Evolutionary conservation across 1,140 invertebrate species (phyloP).

Genomic region (Cardiocondyla obscurior): DNA sequence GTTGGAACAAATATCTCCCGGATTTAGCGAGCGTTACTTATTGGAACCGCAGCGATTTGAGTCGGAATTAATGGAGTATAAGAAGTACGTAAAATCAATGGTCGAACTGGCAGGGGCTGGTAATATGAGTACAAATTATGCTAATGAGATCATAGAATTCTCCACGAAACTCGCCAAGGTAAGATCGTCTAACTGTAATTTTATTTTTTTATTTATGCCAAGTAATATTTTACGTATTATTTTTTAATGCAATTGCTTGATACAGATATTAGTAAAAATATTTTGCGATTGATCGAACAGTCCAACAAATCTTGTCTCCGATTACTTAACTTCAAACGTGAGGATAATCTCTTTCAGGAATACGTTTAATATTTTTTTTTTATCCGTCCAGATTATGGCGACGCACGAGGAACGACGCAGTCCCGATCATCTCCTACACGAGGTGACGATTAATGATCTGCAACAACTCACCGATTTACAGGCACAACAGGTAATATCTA

Average conservation of each 20-base stretch:
- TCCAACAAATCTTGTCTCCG: background rate
- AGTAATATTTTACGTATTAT: background rate
- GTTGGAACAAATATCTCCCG: constrained; percentile 88
- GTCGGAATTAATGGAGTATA: constrained; percentile 86
- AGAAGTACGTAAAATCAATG: constrained; percentile 86
- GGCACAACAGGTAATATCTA: constrained; percentile 77
- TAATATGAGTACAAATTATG: constrained; percentile 84
- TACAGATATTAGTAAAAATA: background rate
- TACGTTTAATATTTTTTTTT: constrained; percentile 57
- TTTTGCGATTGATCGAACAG: background rate
- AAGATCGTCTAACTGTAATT: constrained; percentile 6
- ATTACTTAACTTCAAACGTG: constrained; percentile 17
- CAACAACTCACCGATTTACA: constrained; percentile 82
- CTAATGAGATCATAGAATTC: constrained; percentile 88
- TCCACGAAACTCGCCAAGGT: constrained; percentile 89
- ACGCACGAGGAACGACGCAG: constrained; percentile 89
- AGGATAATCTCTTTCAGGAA: constrained; percentile 29
- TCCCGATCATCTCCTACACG: constrained; percentile 89
- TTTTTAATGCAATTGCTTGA: background rate
- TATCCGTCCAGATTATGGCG: constrained; percentile 87
- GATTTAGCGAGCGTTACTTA: constrained; percentile 87
- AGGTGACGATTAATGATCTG: constrained; percentile 88
- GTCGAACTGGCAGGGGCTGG: constrained; percentile 81
- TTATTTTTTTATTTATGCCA: background rate
- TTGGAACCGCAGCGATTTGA: constrained; percentile 86